Percentiles rank a stretch among this genome's conserved stretches.
Evolutionary conservation across 2,888 invertebrate species (phyloP).

Genomic region (Thera obeliscata): DNA sequence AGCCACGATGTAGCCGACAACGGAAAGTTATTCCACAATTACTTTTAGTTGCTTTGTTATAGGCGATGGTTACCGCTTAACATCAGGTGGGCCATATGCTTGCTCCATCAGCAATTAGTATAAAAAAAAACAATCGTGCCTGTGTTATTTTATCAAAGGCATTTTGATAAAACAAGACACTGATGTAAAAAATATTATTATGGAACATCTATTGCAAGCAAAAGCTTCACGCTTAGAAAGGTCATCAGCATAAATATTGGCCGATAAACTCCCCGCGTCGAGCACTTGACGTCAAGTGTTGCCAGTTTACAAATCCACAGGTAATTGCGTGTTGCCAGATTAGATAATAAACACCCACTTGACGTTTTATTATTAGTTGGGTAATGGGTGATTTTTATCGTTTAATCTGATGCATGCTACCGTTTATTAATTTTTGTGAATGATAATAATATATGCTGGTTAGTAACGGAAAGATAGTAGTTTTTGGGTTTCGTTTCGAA

Average conservation of each 20-base stretch:
- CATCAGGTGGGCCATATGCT: too few relatives aligned
- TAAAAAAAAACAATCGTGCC: too few relatives aligned
- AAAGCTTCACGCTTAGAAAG: conserved; percentile 17
- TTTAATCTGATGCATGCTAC: conserved; percentile 54
- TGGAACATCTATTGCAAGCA: not conserved
- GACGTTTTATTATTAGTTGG: conserved; percentile 55
- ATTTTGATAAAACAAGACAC: too few relatives aligned
- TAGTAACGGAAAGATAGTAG: not conserved
- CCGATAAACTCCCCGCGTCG: conserved; percentile 37
- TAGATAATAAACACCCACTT: conserved; percentile 61
- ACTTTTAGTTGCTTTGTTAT: too few relatives aligned
- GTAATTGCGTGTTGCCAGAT: conserved; percentile 76
- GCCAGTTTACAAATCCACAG: conserved; percentile 64
- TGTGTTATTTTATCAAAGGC: too few relatives aligned
- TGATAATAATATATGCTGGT: conserved; percentile 23
- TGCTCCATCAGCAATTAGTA: too few relatives aligned
- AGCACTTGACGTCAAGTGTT: conserved; percentile 54
- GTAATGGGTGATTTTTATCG: conserved; percentile 41
- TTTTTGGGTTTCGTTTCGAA: too few relatives aligned
- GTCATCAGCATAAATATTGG: conserved; percentile 40
- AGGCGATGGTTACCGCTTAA: too few relatives aligned
- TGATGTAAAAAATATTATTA: not conserved
- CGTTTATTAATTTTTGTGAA: conserved; percentile 67
- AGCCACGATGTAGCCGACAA: too few relatives aligned
- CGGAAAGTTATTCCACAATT: too few relatives aligned